Conservation (phyloP, 2,113 vertebrate species). For the Proterorhinus semilunaris region DNA sequence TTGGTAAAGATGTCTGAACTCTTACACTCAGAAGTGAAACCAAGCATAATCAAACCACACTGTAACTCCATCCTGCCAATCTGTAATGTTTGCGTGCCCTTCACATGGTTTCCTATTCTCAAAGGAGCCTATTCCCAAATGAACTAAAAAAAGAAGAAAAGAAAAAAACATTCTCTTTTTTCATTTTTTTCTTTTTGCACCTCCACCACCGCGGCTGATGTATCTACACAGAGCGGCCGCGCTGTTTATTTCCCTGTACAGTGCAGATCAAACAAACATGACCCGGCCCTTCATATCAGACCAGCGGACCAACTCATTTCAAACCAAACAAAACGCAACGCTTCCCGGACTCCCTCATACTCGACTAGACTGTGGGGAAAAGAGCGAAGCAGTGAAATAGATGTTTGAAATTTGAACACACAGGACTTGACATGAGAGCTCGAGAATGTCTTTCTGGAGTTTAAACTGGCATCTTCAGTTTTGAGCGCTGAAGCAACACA, state of each 20-base stretch:
- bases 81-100: background rate
- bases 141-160: constrained; percentile 2
- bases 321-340: constrained; percentile 50
- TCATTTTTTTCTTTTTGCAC: no score
- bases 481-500: no score
- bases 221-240: constrained; percentile 25
- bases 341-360: background rate
- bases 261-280: constrained; percentile 49
- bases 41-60: background rate
- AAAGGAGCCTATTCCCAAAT: background rate
- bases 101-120: background rate
- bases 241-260: constrained; percentile 49
- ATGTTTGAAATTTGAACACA: background rate
- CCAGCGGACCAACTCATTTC: constrained; percentile 26
- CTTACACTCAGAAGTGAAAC: no score
- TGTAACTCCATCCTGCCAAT: background rate
- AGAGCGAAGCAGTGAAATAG: background rate
- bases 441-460: no score
- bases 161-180: constrained; percentile 8
- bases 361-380: constrained; percentile 10
- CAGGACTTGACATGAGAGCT: background rate
- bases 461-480: no score
- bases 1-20: no score
- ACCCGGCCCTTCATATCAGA: constrained; percentile 46
- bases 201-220: constrained; percentile 8